phyloP scores from a whole-genome alignment of 1,140 invertebrate species.

The Lerema accius region DNA sequence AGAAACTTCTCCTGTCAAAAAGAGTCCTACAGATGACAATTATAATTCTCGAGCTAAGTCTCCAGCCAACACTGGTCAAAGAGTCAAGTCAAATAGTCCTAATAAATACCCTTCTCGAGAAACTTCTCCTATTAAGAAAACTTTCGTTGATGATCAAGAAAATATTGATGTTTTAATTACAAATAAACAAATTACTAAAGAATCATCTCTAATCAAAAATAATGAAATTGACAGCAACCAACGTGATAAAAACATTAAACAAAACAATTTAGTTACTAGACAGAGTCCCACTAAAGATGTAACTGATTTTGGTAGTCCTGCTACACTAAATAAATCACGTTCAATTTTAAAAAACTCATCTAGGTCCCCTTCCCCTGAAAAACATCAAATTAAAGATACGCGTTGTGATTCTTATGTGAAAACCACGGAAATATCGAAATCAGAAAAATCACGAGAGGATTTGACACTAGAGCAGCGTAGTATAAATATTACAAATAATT shows the following conservation, averaged over 20 bases:
- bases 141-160: not conserved
- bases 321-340: conserved; percentile 41
- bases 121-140: conserved; percentile 43
- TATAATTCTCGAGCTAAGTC: conserved; percentile 9
- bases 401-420: conserved; percentile 13
- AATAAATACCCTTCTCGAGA: conserved; percentile 36
- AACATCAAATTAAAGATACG: conserved; percentile 12
- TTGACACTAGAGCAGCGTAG: conserved; percentile 7
- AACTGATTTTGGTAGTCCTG: conserved; percentile 53
- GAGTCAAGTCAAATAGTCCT: conserved; percentile 33
- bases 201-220: not conserved
- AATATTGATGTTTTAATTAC: too few relatives aligned
- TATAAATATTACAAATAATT: conserved; percentile 1
- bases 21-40: conserved; percentile 27
- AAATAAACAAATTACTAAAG: not conserved
- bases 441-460: conserved; percentile 4
- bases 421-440: conserved; percentile 1
- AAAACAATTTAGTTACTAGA: conserved; percentile 13
- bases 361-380: conserved; percentile 11
- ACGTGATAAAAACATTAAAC: not conserved
- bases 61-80: not conserved
- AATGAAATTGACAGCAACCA: not conserved
- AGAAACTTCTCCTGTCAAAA: conserved; percentile 38
- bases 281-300: conserved; percentile 36
- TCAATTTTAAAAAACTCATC: not conserved